phyloP scores from a whole-genome alignment of 2,888 invertebrate species.

The Cheilosia vernalis region DNA sequence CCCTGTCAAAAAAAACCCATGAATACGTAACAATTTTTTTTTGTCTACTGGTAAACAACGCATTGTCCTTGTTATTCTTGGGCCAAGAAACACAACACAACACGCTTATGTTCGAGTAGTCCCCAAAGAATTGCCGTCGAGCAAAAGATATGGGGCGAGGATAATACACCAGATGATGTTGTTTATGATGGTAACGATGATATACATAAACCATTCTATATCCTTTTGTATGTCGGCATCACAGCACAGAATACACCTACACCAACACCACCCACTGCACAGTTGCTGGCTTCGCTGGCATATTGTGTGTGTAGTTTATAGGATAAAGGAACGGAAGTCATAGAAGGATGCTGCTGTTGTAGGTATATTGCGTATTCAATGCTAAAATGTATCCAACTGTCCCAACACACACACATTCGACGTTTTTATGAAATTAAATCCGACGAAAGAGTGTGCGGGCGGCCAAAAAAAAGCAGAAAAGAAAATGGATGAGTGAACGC shows the following conservation, averaged over 20 bases:
- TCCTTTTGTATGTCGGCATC: conserved; percentile 27
- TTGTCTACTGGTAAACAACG: conserved; percentile 49
- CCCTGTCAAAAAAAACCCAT: conserved; percentile 60
- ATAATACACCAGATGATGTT: conserved; percentile 66
- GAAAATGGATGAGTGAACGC: conserved; percentile 54
- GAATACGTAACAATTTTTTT: conserved; percentile 46
- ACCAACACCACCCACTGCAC: neutral
- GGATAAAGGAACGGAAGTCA: conserved; percentile 48
- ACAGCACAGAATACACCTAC: neutral
- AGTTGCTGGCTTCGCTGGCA: conserved; percentile 1
- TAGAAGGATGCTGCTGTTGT: conserved; percentile 15
- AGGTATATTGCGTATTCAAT: conserved; percentile 17
- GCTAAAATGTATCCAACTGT: conserved; percentile 47
- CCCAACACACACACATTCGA: conserved; percentile 39
- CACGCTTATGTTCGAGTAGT: conserved; percentile 66
- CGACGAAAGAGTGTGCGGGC: conserved; percentile 11
- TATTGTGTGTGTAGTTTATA: conserved; percentile 35
- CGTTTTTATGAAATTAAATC: conserved; percentile 63
- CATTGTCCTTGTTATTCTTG: conserved; percentile 51
- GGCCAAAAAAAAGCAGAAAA: neutral
- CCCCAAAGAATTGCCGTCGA: conserved; percentile 59
- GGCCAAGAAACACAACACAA: conserved; percentile 28
- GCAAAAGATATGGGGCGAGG: conserved; percentile 59
- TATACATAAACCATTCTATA: conserved; percentile 56
- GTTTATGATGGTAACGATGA: conserved; percentile 64